These are phyloP conservation scores for Trichonephila clavipes DNA, from an alignment of 1,140 invertebrate species.

Conservation along the genomic window DNA sequence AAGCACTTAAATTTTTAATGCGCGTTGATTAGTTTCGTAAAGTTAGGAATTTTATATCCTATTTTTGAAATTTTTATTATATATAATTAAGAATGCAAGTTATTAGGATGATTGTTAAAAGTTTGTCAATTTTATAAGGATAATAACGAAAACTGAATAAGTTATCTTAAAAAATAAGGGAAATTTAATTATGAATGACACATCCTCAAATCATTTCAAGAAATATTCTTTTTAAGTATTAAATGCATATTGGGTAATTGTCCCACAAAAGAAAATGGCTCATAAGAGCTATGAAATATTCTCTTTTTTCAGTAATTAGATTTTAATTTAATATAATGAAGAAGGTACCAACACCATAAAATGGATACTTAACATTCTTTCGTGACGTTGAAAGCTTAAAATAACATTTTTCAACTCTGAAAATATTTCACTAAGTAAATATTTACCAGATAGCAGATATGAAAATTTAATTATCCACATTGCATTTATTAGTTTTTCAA, in stretches of 20 bases:
- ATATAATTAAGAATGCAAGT: not conserved
- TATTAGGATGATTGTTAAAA: not conserved
- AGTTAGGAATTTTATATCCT: not conserved
- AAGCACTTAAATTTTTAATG: not conserved
- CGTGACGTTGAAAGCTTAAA: not conserved
- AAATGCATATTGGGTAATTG: not conserved
- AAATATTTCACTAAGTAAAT: not conserved
- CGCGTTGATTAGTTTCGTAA: not conserved
- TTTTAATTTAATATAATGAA: not conserved
- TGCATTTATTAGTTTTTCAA: not conserved
- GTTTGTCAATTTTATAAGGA: too few species aligned
- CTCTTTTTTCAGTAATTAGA: not conserved
- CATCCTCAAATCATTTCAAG: not conserved
- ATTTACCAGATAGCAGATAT: not conserved
- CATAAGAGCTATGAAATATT: not conserved
- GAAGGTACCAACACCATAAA: not conserved
- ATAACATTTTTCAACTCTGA: not conserved
- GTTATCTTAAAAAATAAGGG: not conserved
- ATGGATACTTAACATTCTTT: not conserved
- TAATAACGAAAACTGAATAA: not conserved
- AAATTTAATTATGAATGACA: not conserved
- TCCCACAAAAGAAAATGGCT: not conserved
- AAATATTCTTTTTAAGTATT: not conserved
- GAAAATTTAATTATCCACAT: not conserved
- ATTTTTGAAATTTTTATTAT: not conserved